These are phyloP conservation scores for Calliphora vicina DNA, from an alignment of 1,140 invertebrate species.

Conservation along the genomic window DNA sequence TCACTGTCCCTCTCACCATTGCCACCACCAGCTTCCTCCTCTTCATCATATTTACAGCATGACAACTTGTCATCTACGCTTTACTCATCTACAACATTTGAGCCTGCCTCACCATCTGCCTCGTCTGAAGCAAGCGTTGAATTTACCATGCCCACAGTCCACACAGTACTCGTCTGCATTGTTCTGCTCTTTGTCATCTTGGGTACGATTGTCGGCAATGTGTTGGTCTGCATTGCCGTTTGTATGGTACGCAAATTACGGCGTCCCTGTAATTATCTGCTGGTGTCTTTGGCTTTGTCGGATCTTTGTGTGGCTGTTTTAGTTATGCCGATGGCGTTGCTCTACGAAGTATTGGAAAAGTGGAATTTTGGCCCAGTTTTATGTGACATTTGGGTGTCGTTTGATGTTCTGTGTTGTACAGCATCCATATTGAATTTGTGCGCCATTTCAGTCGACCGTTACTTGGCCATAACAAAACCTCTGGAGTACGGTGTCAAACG, in stretches of 20 bases:
- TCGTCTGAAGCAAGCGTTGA: conserved; percentile 37
- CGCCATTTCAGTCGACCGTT: conserved; percentile 88
- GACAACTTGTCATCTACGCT: conserved; percentile 26
- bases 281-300: conserved; percentile 90
- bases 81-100: conserved; percentile 44
- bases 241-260: conserved; percentile 85
- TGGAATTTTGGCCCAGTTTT: conserved; percentile 86
- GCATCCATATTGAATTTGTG: conserved; percentile 92
- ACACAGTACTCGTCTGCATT: conserved; percentile 75
- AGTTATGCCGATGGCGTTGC: conserved; percentile 87
- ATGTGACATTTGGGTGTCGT: conserved; percentile 87
- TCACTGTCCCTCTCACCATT: background rate
- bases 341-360: conserved; percentile 80
- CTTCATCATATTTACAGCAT: background rate
- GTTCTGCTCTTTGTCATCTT: conserved; percentile 79
- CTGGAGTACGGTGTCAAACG: conserved; percentile 88
- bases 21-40: background rate
- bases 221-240: conserved; percentile 88
- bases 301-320: conserved; percentile 83
- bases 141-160: conserved; percentile 62
- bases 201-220: conserved; percentile 86
- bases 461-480: conserved; percentile 91
- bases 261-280: conserved; percentile 84
- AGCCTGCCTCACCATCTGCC: conserved; percentile 37
- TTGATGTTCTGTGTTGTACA: conserved; percentile 83